Conservation (phyloP, 2,888 invertebrate genomes). For the Apodemia zela region DNA sequence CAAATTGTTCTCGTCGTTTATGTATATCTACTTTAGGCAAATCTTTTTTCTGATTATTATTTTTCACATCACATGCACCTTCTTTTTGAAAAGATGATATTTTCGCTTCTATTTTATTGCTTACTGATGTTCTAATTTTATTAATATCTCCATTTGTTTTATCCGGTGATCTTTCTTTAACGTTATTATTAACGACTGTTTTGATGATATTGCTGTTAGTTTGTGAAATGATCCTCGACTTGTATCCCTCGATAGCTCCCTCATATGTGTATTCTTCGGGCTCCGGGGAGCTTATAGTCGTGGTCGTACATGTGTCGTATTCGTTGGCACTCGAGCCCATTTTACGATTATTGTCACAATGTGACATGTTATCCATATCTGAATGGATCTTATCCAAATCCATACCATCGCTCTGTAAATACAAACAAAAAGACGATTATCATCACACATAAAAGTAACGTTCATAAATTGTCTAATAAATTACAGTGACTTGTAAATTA, state of each 20-base stretch:
- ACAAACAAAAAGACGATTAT: neutral
- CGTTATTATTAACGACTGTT: slow-evolving; percentile 64
- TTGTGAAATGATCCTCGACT: slow-evolving; percentile 86
- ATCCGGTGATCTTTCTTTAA: slow-evolving; percentile 70
- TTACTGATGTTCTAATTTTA: slow-evolving; percentile 70
- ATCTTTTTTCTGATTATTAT: slow-evolving; percentile 76
- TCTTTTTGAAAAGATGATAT: slow-evolving; percentile 80
- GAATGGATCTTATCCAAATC: slow-evolving; percentile 78
- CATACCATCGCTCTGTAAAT: slow-evolving; percentile 81
- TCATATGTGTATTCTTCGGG: slow-evolving; percentile 92
- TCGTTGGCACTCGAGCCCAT: slow-evolving; percentile 77
- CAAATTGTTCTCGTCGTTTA: slow-evolving; percentile 91
- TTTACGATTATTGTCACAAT: slow-evolving; percentile 69
- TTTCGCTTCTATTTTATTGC: slow-evolving; percentile 83
- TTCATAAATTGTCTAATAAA: neutral
- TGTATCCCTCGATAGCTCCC: slow-evolving; percentile 92
- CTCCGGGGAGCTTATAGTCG: slow-evolving; percentile 84
- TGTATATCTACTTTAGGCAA: slow-evolving; percentile 90
- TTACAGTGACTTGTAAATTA: no score
- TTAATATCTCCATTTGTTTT: slow-evolving; percentile 63
- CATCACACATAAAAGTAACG: neutral
- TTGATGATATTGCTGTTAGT: slow-evolving; percentile 71
- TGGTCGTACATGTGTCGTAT: slow-evolving; percentile 85
- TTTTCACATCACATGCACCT: slow-evolving; percentile 65
- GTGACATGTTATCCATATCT: slow-evolving; percentile 73